phyloP scores from a whole-genome alignment of 2,797 vertebrate species.

The Peromyscus eremicus region DNA sequence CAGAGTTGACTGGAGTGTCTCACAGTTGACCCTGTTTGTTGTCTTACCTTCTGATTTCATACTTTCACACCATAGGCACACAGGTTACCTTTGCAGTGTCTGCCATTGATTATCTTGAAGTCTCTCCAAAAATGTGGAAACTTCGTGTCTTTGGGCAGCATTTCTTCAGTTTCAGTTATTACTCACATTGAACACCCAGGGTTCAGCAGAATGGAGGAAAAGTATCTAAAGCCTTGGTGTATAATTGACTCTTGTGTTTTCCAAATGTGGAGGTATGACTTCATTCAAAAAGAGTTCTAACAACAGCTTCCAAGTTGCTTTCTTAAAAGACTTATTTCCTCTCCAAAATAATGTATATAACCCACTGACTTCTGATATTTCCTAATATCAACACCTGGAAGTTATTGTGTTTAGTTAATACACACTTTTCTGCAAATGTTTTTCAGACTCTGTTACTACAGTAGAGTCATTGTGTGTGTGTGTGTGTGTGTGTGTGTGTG shows the following conservation, averaged over 20 bases:
- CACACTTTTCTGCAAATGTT: background rate
- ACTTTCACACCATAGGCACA: background rate
- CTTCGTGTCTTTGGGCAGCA: background rate
- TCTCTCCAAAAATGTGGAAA: background rate
- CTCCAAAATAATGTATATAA: constrained; percentile 4
- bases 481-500: background rate
- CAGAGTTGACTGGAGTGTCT: background rate
- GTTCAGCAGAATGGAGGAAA: background rate
- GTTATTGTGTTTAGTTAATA: background rate
- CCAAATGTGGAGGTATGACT: background rate
- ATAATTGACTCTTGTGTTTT: background rate
- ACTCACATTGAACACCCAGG: background rate
- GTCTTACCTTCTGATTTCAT: background rate
- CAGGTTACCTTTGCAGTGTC: background rate
- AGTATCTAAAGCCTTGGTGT: background rate
- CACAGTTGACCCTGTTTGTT: rapidly evolving
- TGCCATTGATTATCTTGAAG: background rate
- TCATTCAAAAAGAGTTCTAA: background rate
- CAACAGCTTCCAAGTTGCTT: background rate
- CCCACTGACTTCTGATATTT: background rate
- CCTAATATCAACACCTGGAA: background rate
- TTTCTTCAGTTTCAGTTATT: background rate
- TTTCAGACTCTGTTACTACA: background rate
- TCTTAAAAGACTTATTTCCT: background rate
- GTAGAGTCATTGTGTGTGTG: background rate